Evolutionary conservation across 2,797 vertebrate genomes (phyloP).

Genomic region (Lutra lutra): DNA sequence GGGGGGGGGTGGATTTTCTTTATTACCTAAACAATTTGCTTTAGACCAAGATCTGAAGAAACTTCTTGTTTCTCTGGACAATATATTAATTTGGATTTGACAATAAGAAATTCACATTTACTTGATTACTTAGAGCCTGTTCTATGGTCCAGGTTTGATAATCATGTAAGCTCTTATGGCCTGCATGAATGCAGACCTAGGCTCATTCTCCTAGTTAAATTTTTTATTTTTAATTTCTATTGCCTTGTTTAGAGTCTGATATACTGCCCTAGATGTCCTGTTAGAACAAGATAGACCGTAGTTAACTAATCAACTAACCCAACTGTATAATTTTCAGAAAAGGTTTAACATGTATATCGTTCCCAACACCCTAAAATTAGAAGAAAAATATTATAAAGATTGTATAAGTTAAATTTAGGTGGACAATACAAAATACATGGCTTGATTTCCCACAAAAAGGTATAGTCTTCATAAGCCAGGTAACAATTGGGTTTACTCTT

Average conservation of each 20-base stretch:
- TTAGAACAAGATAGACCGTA: not conserved
- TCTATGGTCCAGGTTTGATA: not conserved
- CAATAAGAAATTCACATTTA: constrained; percentile 19
- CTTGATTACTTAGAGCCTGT: not conserved
- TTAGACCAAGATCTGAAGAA: constrained; percentile 19
- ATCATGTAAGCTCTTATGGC: not conserved
- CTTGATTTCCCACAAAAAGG: not conserved
- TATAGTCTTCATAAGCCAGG: not conserved
- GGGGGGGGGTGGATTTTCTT: not conserved
- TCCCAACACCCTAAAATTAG: not conserved
- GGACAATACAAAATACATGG: not conserved
- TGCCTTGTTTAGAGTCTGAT: not conserved
- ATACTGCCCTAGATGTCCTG: not conserved
- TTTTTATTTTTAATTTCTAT: not conserved
- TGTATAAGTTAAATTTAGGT: not conserved
- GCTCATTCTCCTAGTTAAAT: not conserved
- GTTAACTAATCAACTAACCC: not conserved
- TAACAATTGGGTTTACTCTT: not conserved
- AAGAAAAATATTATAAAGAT: not conserved
- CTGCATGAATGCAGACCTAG: not conserved
- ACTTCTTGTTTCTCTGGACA: constrained; percentile 5
- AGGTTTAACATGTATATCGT: not conserved
- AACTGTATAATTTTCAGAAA: not conserved
- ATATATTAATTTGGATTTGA: not conserved
- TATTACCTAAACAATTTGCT: not conserved